Evolutionary conservation across 2,888 invertebrate genomes (phyloP), one percentile per base, ranked within the genome.

Genomic region (Stenchaetothrips biformis): DNA sequence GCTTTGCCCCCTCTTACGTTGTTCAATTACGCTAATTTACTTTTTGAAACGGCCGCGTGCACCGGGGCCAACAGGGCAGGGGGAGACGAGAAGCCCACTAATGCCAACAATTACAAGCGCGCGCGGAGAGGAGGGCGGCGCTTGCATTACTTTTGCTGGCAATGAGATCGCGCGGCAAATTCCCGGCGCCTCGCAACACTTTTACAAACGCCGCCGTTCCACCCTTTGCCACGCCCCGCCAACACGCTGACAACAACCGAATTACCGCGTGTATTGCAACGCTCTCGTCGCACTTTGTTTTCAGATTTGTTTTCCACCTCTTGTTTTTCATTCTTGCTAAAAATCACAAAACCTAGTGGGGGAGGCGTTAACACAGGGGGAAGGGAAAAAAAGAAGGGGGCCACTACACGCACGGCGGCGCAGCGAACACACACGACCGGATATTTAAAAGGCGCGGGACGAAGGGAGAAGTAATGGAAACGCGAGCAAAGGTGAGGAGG

Each of bases 21-120:
- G 67, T 25, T 21, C 67, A 74, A 74, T 74, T 74, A 74, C 67
- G 67, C 67, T 74, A 74, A 74, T 74, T 74, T 74, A 67, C 67
- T 67, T 67, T 67, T 67, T 7, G 21, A 21, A 9, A 67, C 21
- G 59, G 53, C 53, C 37, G 9, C 53, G 53, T 53, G 53, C 18
- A 59, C 6, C 16, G 59, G 13, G 59, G 18, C 18, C 18, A 59
- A 13, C 9, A 2, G 4, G 59, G 13, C 1, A 6, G 59, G 16
- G 59, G 59, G 59, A 18, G 59, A 18, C 18, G 18, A 59, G 59
- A 59, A 59, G 59, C 59, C 59, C 59, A 59, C 59, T 59, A 67
- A 67, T 67, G 67, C 67, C 25, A 74, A 74, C 67, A 74, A 74
- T 74, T 74, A 74, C 67, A 74, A 74, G 67, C 67, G 67, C 25